These are phyloP conservation scores for Toxonevra muliebris DNA, from an alignment of 2,888 invertebrate species.

Conservation along the genomic window DNA sequence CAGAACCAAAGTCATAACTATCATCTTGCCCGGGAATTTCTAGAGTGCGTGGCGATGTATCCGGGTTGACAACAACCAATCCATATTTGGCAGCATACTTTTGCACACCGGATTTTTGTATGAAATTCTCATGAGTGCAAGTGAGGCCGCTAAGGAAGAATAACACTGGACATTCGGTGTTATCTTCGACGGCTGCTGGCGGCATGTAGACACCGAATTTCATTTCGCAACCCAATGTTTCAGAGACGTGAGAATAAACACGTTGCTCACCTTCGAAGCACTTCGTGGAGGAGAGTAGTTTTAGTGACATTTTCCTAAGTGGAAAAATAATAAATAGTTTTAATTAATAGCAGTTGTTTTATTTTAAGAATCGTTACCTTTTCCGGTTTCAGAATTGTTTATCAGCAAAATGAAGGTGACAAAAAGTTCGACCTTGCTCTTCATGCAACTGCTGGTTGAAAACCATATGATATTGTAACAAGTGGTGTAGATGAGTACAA, in stretches of 20 bases:
- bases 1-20: constrained; percentile 92
- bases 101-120: constrained; percentile 95
- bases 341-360: neutral
- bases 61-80: constrained; percentile 90
- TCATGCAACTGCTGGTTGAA: no score
- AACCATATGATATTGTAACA: no score
- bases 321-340: neutral
- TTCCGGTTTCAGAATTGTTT: no score
- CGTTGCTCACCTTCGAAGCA: constrained; percentile 59
- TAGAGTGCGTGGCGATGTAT: constrained; percentile 93
- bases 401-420: no score
- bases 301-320: constrained; percentile 44
- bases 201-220: constrained; percentile 93
- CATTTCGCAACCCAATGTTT: constrained; percentile 86
- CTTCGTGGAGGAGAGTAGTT: constrained; percentile 52
- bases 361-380: no score
- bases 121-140: constrained; percentile 95
- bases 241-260: constrained; percentile 59
- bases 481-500: no score
- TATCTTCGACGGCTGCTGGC: constrained; percentile 68
- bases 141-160: constrained; percentile 93
- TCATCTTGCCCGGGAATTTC: constrained; percentile 92
- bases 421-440: no score
- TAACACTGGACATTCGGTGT: constrained; percentile 77
- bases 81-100: constrained; percentile 85